These are phyloP conservation scores for Phoxinus phoxinus DNA, from an alignment of 2,113 vertebrate genomes.

Conservation along the genomic window DNA sequence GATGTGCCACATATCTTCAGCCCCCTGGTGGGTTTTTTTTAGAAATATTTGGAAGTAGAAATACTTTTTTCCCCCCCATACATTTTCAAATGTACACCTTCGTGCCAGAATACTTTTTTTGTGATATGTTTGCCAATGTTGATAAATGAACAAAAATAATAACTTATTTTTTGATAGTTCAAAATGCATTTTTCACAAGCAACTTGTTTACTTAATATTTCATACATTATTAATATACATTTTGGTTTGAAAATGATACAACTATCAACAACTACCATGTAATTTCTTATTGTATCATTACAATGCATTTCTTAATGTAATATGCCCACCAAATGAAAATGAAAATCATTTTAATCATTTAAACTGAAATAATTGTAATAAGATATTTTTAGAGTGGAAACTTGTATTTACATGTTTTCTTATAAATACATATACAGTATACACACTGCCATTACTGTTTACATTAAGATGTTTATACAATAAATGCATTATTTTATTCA, in stretches of 20 bases:
- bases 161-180: neutral
- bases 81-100: neutral
- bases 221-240: neutral
- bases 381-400: neutral
- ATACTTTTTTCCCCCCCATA: neutral
- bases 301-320: neutral
- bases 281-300: neutral
- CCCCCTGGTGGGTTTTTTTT: neutral
- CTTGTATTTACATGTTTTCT: neutral
- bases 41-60: neutral
- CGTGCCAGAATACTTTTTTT: neutral
- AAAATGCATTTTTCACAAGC: neutral
- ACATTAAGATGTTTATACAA: neutral
- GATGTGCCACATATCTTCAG: neutral
- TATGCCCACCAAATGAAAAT: neutral
- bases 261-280: neutral
- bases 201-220: too few species aligned
- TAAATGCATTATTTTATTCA: neutral
- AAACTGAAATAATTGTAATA: neutral
- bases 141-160: neutral
- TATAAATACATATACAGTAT: neutral
- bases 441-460: neutral
- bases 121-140: neutral
- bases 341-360: neutral
- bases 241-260: neutral